Base-by-base conservation (phyloP, 2,888 invertebrate species). In the Stegana nigrithorax region DNA sequence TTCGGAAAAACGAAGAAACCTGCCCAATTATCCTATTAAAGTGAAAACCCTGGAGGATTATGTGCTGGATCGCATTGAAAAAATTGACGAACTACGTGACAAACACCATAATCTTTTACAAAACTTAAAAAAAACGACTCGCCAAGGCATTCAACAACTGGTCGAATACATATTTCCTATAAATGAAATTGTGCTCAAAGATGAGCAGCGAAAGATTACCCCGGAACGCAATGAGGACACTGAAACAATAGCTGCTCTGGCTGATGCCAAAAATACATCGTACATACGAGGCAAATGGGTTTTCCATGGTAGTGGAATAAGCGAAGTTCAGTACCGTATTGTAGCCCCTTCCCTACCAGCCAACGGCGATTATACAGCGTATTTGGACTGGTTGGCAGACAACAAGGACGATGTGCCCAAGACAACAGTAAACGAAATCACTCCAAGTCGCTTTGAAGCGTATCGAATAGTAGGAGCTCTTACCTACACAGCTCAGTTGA, bases 261-360 rank as follows among this genome's bases (percentile, higher is more conserved):
- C 92, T 8, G 93, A 93, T 82, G 92, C 93, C 27, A 90, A 91
- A 53, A 90, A 93, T 85, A 91, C 93, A 73, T 89, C 94, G 66
- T 91, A 94, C 84, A 90, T 95, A 81, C 87, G 92, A 83, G 91
- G 93, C 78, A 90, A 90, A 73, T 93, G 96, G 92, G 87, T 88
- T 88, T 89, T 85, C 42, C 83, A 84, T 66, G 83, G 84, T 44
- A 91, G 91, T 78, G 89, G 89, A 73, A 89, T 89, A 50, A 88
- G 90, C 66, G 92, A 93, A 83, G 86, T 90, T 68, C 91, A 91
- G 73, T 91, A 92, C 84, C 88, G 89, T 50, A 92, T 97, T 67
- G 93, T 94, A 36, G 92, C 92, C n/a, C 94, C 96, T 0, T 91
- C 92, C 73, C 84, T 95, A 69, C 93, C 94, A 64, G 91, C 91